Evolutionary conservation across 1,140 invertebrate genomes (phyloP).

Genomic region (Heliconius congener): DNA sequence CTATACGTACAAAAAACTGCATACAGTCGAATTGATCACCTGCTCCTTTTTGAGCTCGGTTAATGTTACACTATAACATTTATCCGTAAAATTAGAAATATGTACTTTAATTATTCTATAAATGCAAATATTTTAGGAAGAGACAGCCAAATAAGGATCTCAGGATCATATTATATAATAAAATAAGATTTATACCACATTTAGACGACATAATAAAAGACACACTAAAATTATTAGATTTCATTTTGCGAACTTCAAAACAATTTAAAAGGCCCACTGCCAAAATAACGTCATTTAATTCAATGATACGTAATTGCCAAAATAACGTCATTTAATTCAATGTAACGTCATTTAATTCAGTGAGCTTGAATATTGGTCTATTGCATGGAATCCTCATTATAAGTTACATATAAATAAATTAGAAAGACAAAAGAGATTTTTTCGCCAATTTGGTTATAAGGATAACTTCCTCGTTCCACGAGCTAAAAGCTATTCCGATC

Average conservation of each 20-base stretch:
- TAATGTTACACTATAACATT: conserved; percentile 1
- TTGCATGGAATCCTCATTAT: conserved; percentile 30
- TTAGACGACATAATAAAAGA: conserved; percentile 19
- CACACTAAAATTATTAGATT: conserved; percentile 8
- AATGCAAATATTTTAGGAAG: too few species aligned
- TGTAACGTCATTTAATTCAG: neutral
- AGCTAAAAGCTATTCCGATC: too few species aligned
- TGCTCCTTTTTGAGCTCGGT: too few species aligned
- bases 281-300: neutral
- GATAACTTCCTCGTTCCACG: neutral
- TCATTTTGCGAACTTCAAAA: conserved; percentile 22
- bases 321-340: neutral
- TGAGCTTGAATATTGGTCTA: conserved; percentile 26
- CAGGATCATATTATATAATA: conserved; percentile 16
- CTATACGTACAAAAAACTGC: too few species aligned
- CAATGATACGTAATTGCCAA: conserved; percentile 8
- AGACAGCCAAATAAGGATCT: neutral
- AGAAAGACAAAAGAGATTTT: conserved; percentile 33
- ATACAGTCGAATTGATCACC: too few species aligned
- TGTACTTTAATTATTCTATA: neutral
- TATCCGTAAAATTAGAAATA: conserved; percentile 3
- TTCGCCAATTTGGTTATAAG: conserved; percentile 22
- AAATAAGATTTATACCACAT: conserved; percentile 23
- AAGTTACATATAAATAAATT: conserved; percentile 21
- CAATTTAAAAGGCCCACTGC: conserved; percentile 28